Conservation (phyloP, 1,140 invertebrate genomes). For the Neodiprion pinetum region DNA sequence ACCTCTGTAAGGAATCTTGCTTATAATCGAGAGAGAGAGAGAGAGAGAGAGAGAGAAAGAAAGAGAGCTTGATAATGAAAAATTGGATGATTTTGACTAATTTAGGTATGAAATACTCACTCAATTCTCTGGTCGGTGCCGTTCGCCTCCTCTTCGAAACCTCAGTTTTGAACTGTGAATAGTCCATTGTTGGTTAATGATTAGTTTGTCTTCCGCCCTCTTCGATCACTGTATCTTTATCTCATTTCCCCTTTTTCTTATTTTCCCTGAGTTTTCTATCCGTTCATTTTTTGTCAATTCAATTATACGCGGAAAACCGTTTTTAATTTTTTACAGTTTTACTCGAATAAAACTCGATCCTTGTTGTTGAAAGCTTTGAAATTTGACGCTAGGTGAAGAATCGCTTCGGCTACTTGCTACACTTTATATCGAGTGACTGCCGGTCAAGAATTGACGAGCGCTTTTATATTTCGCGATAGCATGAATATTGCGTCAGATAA, state of each 20-base stretch:
- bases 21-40: too few relatives aligned
- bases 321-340: not conserved
- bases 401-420: not conserved
- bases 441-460: slow-evolving; percentile 20
- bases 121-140: slow-evolving; percentile 53
- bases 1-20: too few relatives aligned
- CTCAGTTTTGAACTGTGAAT: slow-evolving; percentile 51
- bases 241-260: too few relatives aligned
- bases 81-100: too few relatives aligned
- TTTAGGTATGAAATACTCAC: slow-evolving; percentile 38
- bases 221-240: slow-evolving; percentile 20
- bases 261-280: too few relatives aligned
- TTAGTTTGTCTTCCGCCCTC: slow-evolving; percentile 30
- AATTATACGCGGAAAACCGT: not conserved
- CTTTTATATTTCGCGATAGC: slow-evolving; percentile 57
- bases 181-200: slow-evolving; percentile 43
- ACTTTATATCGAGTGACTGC: not conserved
- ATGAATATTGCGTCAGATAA: slow-evolving; percentile 52
- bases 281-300: too few relatives aligned
- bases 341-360: not conserved
- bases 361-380: not conserved
- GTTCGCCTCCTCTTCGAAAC: slow-evolving; percentile 49
- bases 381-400: too few relatives aligned
- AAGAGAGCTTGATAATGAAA: too few relatives aligned
- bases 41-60: too few relatives aligned